Base-by-base conservation (phyloP, 2,113 vertebrate species). In the Mohoua ochrocephala region DNA sequence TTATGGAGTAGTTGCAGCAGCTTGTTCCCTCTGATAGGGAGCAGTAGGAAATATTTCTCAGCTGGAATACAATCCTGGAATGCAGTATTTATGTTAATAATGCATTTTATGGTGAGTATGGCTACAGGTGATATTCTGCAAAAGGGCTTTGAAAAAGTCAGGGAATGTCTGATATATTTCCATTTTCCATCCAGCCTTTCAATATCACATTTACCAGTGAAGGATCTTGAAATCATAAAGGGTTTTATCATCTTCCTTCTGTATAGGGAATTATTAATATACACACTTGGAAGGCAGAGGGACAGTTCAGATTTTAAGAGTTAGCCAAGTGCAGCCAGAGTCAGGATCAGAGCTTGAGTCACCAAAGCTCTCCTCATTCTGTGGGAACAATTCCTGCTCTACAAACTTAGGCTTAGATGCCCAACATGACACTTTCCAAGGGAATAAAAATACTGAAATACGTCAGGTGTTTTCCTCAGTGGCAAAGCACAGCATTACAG, bases 1-100 rank as follows among this genome's bases (percentile, higher is more conserved):
- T 96, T 96, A 93, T 1, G 41, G 83, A 71, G 91, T 18, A 52
- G 75, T 30, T 88, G 84, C 95, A 71, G 76, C 68, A 94, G 91
- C 44, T 59, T 86, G 64, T 53, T 95, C 80, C 37, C 41, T 95
- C 87, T 64, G 80, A 91, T 45, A 93, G 89, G 2, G 4, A 91
- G 67, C 61, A 74, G 88, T 27, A 56, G 78, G 87, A 59, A 88
- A 44, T 27, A 8, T 45, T 63, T 47, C 90, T 94, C 73, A 35
- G 41, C n/a, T 83, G 86, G 60, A 95, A 79, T 63, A 89, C 45
- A 70, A 39, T 2, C 80, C 15, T 56, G 42, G 37, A 49, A 13
- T 23, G 57, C 49, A 31, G 63, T 61, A 70, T 83, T 93, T 92
- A 91, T 92, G 65, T 10, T 76, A 95, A 89, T 87, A 91, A 89